phyloP scores from a whole-genome alignment of 1,140 invertebrate genomes.

The Drosophila fuyamai region DNA sequence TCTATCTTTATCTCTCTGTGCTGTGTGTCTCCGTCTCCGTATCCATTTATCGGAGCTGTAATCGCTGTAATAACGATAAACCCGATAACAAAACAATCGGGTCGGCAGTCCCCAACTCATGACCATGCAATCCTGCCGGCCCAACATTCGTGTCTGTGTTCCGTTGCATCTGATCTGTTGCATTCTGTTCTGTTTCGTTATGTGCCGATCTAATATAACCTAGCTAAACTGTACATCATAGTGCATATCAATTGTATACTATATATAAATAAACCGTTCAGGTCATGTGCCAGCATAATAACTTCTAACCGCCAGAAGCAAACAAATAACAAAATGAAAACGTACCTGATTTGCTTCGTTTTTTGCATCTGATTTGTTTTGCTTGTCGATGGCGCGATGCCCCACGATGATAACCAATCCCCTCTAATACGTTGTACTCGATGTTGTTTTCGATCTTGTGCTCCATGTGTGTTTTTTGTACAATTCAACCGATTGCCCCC shows the following conservation, averaged over 20 bases:
- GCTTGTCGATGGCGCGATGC: constrained; percentile 37
- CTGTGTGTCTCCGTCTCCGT: constrained; percentile 39
- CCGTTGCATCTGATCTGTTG: constrained; percentile 35
- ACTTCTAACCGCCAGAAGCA: constrained; percentile 24
- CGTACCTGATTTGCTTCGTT: constrained; percentile 16
- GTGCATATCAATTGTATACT: constrained; percentile 27
- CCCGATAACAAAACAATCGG: constrained; percentile 11
- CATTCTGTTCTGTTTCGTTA: constrained; percentile 47
- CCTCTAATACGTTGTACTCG: constrained; percentile 26
- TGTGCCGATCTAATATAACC: constrained; percentile 33
- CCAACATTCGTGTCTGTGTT: constrained; percentile 30
- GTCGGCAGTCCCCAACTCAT: constrained; percentile 25
- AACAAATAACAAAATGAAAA: not conserved
- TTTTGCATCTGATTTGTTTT: constrained; percentile 43
- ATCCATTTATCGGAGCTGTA: constrained; percentile 30
- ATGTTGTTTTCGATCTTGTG: constrained; percentile 28
- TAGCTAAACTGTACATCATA: constrained; percentile 36
- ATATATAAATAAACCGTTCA: constrained; percentile 5
- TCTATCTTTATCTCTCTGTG: constrained; percentile 27
- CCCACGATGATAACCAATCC: constrained; percentile 33
- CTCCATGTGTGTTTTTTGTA: constrained; percentile 25
- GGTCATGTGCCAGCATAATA: constrained; percentile 40
- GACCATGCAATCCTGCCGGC: constrained; percentile 21
- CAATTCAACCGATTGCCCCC: constrained; percentile 19
- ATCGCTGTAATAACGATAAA: constrained; percentile 41